Conservation (phyloP, 2,888 invertebrate species). For the Calameuta idolon region DNA sequence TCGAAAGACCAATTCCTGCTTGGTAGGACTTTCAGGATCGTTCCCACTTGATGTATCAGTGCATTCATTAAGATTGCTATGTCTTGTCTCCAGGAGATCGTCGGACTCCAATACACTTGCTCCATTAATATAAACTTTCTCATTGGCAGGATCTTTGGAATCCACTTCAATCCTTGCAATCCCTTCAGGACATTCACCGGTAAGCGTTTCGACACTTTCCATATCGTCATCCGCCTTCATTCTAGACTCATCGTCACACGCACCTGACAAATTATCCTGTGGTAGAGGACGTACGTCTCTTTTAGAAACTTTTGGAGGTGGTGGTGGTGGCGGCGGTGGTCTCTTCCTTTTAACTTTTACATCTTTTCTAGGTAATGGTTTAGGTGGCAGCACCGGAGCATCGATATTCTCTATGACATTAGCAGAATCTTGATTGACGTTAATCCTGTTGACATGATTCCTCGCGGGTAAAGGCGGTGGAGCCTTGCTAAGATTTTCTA, state of each 20-base stretch:
- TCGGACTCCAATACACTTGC: conserved; percentile 69
- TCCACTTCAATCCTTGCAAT: conserved; percentile 10
- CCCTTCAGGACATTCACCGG: conserved; percentile 16
- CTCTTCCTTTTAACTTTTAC: conserved; percentile 57
- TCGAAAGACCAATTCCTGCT: not conserved
- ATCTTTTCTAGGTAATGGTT: conserved; percentile 64
- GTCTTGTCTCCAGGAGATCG: too few species aligned
- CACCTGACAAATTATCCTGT: conserved; percentile 20
- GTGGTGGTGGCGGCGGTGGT: conserved; percentile 66
- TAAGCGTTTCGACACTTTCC: conserved; percentile 17
- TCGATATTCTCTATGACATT: conserved; percentile 1
- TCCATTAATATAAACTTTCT: conserved; percentile 61
- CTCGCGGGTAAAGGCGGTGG: conserved; percentile 46
- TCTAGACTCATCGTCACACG: not conserved
- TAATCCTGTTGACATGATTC: conserved; percentile 56
- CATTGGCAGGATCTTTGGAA: conserved; percentile 11
- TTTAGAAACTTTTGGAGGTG: conserved; percentile 47
- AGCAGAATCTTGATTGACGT: conserved; percentile 44
- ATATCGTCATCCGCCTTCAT: not conserved
- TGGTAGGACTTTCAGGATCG: not conserved
- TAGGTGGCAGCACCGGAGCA: conserved; percentile 59
- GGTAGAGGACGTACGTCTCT: conserved; percentile 43
- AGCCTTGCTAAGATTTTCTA: conserved; percentile 1
- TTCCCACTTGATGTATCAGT: not conserved
- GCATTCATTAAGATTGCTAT: too few species aligned